A percentile compares a stretch with the other conserved stretches of the same genome.
These are phyloP conservation scores for Ceratitis capitata DNA, from an alignment of 1,140 invertebrate genomes.

Conservation along the genomic window DNA sequence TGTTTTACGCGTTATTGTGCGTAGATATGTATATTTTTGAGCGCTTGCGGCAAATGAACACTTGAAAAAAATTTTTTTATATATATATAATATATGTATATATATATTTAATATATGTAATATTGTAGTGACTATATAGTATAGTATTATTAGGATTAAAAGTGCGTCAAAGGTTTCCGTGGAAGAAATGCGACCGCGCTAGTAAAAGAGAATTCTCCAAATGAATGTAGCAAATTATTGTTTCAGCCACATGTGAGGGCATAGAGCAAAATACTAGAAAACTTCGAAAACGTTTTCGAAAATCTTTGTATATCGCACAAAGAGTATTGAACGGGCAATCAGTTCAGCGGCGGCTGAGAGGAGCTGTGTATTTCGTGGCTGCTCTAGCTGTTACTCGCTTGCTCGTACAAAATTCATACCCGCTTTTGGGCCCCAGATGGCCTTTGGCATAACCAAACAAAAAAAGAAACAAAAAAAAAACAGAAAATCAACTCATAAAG, in stretches of 20 bases:
- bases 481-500: too few species aligned
- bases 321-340: not conserved
- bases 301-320: not conserved
- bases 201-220: conserved; percentile 64
- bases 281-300: conserved; percentile 38
- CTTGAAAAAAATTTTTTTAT: conserved; percentile 2
- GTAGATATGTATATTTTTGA: not conserved
- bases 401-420: not conserved
- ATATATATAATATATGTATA: conserved; percentile 9
- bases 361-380: not conserved
- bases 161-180: conserved; percentile 33
- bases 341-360: not conserved
- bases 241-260: not conserved
- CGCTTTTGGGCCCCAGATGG: not conserved
- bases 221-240: conserved; percentile 47
- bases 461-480: too few species aligned
- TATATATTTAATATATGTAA: too few species aligned
- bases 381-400: not conserved
- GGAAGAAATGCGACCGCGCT: conserved; percentile 55
- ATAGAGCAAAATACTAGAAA: not conserved
- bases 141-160: conserved; percentile 13
- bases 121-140: not conserved
- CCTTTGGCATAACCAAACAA: not conserved
- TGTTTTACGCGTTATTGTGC: too few species aligned
- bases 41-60: not conserved